These are phyloP conservation scores for Neolamprologus toae DNA, from an alignment of 2,113 vertebrate species.

Conservation along the genomic window DNA sequence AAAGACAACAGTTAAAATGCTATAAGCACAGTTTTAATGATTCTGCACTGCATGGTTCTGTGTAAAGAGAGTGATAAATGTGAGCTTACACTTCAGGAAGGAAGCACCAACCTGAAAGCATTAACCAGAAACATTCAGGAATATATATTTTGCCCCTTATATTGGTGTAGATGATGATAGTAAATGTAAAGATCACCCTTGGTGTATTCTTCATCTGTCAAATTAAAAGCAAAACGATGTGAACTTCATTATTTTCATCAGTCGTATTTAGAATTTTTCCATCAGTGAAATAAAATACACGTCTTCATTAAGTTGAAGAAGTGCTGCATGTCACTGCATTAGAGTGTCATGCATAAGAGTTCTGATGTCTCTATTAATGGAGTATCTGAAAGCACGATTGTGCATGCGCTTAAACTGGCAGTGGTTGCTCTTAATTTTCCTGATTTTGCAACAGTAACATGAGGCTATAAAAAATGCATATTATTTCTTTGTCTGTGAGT, in stretches of 20 bases:
- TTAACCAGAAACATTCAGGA: neutral
- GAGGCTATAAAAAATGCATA: neutral
- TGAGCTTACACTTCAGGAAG: neutral
- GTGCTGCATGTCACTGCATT: neutral
- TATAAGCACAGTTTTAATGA: neutral
- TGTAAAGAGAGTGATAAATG: neutral
- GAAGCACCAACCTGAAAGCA: neutral
- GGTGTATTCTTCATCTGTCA: neutral
- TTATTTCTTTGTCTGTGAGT: constrained; percentile 14
- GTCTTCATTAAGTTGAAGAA: neutral
- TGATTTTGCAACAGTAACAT: neutral
- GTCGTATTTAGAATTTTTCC: neutral
- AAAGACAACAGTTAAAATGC: neutral
- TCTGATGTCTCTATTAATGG: neutral
- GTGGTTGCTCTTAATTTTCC: neutral
- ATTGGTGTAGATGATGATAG: neutral
- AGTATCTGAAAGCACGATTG: neutral
- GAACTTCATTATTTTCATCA: neutral
- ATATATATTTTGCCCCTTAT: neutral
- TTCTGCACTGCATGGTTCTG: neutral
- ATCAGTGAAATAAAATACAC: neutral
- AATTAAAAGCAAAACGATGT: neutral
- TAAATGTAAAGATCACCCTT: neutral
- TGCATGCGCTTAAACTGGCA: neutral
- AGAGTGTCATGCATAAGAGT: neutral